phyloP scores from a whole-genome alignment of 2,888 invertebrate genomes.

The Resseliella maxima region DNA sequence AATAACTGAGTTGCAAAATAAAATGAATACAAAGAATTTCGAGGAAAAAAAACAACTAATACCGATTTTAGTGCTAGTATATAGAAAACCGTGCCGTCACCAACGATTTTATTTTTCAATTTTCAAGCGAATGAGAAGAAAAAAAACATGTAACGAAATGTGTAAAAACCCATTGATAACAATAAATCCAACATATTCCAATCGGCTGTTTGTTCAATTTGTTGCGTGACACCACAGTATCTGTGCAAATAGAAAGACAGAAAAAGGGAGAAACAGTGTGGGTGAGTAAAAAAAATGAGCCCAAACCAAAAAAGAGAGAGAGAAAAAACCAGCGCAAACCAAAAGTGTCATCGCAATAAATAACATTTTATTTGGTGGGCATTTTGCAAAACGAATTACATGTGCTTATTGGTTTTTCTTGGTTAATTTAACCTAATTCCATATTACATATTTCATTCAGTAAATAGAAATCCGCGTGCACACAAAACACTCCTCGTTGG shows the following conservation, averaged over 20 bases:
- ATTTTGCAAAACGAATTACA: slow-evolving; percentile 8
- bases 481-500: slow-evolving; percentile 6
- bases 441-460: slow-evolving; percentile 46
- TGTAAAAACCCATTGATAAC: background rate
- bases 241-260: background rate
- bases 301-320: background rate
- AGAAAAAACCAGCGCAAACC: background rate
- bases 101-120: background rate
- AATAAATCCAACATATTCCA: background rate
- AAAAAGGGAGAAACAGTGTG: no score
- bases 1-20: background rate
- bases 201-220: background rate
- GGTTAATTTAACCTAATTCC: slow-evolving; percentile 49
- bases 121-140: no score
- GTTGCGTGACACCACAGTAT: no score
- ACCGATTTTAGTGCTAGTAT: no score
- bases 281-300: background rate
- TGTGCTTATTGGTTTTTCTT: slow-evolving; percentile 44
- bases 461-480: slow-evolving; percentile 36
- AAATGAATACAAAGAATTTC: background rate
- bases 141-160: no score
- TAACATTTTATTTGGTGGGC: slow-evolving; percentile 18
- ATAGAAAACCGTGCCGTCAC: background rate
- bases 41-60: no score
- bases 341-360: slow-evolving; percentile 9